phyloP scores from a whole-genome alignment of 2,888 invertebrate species.

The Drosophila pegasa region DNA sequence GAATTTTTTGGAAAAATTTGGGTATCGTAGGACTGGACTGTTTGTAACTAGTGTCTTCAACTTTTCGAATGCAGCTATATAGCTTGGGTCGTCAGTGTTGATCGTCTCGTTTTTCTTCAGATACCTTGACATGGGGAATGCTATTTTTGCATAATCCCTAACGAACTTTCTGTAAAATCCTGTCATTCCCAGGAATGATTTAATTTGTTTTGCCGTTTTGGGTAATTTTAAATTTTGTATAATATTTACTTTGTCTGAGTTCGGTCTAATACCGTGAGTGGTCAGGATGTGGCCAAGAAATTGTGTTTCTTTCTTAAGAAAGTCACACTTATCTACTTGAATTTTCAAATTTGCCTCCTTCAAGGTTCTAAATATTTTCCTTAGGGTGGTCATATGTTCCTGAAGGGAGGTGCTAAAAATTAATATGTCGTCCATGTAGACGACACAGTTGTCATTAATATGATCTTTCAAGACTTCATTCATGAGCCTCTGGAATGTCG shows the following conservation, averaged over 20 bases:
- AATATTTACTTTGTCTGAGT: neutral
- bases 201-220: conserved; percentile 22
- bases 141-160: conserved; percentile 13
- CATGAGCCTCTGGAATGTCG: neutral
- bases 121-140: neutral
- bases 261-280: conserved; percentile 5
- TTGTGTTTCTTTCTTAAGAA: conserved; percentile 7
- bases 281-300: conserved; percentile 1
- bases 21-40: neutral
- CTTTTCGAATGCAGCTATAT: conserved; percentile 39
- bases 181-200: conserved; percentile 24
- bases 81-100: conserved; percentile 8
- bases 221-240: neutral
- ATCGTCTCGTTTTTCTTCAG: conserved; percentile 3
- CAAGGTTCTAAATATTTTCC: neutral
- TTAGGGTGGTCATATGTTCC: neutral
- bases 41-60: conserved; percentile 1
- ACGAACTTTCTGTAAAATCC: conserved; percentile 19
- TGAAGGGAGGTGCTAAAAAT: neutral
- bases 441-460: neutral
- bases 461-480: neutral
- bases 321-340: neutral
- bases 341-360: neutral
- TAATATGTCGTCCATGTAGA: neutral
- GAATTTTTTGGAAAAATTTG: conserved; percentile 4